Evolutionary conservation across 2,797 vertebrate species (phyloP).

Genomic region (Epinephelus coioides): DNA sequence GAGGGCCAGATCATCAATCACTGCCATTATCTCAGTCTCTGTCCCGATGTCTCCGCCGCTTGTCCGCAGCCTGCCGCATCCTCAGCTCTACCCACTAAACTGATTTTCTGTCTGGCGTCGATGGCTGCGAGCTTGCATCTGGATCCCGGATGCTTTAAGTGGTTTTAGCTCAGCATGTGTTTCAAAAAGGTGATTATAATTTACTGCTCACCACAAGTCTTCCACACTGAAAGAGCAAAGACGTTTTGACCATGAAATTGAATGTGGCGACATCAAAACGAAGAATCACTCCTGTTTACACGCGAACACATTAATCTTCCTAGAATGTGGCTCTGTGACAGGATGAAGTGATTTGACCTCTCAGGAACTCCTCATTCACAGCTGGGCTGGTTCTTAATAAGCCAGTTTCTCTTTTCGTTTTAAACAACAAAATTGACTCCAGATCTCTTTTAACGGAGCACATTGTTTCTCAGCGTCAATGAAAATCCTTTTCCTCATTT

Average conservation of each 20-base stretch:
- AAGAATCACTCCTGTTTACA: slow-evolving; percentile 75
- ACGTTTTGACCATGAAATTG: slow-evolving; percentile 66
- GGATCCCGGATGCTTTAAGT: slow-evolving; percentile 74
- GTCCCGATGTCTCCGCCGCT: slow-evolving; percentile 59
- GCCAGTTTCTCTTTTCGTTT: slow-evolving; percentile 19
- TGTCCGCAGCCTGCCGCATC: slow-evolving; percentile 48
- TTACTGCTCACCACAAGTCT: slow-evolving; percentile 61
- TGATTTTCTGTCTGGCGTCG: slow-evolving; percentile 69
- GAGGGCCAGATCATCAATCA: slow-evolving; percentile 79
- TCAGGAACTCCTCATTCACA: slow-evolving; percentile 39
- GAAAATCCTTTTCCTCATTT: neutral
- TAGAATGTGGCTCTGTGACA: slow-evolving; percentile 43
- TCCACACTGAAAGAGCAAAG: slow-evolving; percentile 55
- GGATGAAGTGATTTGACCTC: slow-evolving; percentile 56
- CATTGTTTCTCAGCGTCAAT: slow-evolving; percentile 17
- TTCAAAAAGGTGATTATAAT: slow-evolving; percentile 78
- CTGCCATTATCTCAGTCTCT: slow-evolving; percentile 70
- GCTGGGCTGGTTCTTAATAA: slow-evolving; percentile 32
- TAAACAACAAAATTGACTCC: slow-evolving; percentile 33
- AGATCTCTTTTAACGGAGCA: slow-evolving; percentile 30
- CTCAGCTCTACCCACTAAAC: slow-evolving; percentile 56
- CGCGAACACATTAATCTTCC: slow-evolving; percentile 63
- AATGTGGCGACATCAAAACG: slow-evolving; percentile 70
- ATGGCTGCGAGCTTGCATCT: slow-evolving; percentile 67
- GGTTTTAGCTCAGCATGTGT: slow-evolving; percentile 68